Base-by-base conservation (phyloP, 2,113 vertebrate genomes). In the Rana temporaria region DNA sequence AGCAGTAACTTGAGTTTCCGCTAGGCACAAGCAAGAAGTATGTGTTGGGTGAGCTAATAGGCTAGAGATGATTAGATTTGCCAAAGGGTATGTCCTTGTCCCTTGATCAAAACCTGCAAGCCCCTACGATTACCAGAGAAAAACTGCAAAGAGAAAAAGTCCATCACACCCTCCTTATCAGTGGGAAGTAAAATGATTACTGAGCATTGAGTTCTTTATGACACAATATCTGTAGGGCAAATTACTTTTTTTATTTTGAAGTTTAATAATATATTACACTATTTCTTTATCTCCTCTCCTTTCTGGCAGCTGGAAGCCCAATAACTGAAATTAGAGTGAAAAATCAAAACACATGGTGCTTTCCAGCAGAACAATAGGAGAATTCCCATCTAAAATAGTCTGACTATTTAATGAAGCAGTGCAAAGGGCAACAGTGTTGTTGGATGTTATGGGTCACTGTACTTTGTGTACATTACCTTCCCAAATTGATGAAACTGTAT, bases 21-120 rank as follows among this genome's bases (percentile, higher is more conserved):
- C 56, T 57, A 62, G 67, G 12, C 56, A 32, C 56, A 19, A 57
- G 6, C 18, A 62, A 71, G 67, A 32, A 56, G 30, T 38, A 60
- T 63, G 67, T 69, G 65, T 24, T 60, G 30, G 55, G 32, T 70
- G 56, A 80, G 56, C 59, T 63, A 71, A 80, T n/a, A 70, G 22
- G 78, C 67, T 32, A 71, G 30, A 52, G 42, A 71, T 70, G 53
- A 66, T 22, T 11, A 79, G 64, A 68, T 38, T 6, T 79, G 67
- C 78, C 66, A 63, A 52, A 9, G 53, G 78, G 22, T 53, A 63
- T 30, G 18, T 79, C 30, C 26, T 42, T n/a, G 78, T 79, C n/a
- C 34, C n/a, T 68, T 79, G 53, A 79, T 79, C 78, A 69, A 6
- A 22, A 59, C 55, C 22, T 69, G 52, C 16, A 67, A 30, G 14